Evolutionary conservation across 1,140 invertebrate genomes (phyloP), one percentile per base, ranked within the genome.

Genomic region (Drosophila pachea): DNA sequence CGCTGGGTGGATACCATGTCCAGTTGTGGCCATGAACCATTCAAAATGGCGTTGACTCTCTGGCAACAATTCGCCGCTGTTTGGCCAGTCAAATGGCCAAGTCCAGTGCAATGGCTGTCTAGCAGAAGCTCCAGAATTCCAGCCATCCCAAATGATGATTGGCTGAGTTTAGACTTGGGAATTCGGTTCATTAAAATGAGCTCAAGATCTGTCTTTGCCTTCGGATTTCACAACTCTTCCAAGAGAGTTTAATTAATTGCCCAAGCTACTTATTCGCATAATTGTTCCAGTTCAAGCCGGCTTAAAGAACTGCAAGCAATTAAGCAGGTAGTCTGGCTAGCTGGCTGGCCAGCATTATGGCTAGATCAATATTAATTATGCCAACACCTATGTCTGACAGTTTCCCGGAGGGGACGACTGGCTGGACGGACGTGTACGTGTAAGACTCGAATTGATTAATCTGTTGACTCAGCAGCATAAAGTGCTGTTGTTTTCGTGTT

Each of bases 311-410:
- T 16, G 31, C 14, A 8, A 29, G 16, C 29, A 45, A 49, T 49
- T 59, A 32, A 48, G 58, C 42, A 54, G 69, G 69, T 68, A 58
- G 64, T 74, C 54, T n/a, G n/a, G n/a, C n/a, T n/a, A 65, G 65
- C 47, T 67, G 58, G 48, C 33, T 48, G 62, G 22, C 40, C 36
- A 22, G 22, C 22, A 22, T 66, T 66, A 75, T 66, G 64, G 50
- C 68, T 76, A 83, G 79, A 76, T 84, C 67, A 86, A 86, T 84
- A 84, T 84, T 84, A 84, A 84, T 84, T 81, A 77, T 86, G 76
- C 74, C 76, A 81, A 86, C 81, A 84, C 81, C 74, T 81, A 50
- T 33, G 50, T 32, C 74, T 67, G 81, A 86, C 81, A 84, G 74
- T 66, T 74, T 66, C 48, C 50, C 53, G 38, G 56, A 45, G 52